These are phyloP conservation scores for Lepidothrix coronata DNA, from an alignment of 2,113 vertebrate genomes.

Conservation along the genomic window DNA sequence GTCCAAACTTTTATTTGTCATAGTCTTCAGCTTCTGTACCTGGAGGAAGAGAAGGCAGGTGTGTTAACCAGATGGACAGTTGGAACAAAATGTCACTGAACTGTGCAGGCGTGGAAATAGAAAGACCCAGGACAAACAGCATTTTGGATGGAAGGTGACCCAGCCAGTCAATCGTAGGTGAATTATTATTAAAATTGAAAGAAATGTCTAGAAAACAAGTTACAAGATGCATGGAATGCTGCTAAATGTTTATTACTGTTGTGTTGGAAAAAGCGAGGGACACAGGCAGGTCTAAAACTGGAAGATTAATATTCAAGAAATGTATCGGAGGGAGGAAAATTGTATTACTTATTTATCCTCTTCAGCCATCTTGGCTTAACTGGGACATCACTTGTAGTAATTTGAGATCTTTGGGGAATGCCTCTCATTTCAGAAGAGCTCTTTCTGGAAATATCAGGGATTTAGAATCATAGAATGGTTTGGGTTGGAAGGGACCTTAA, in stretches of 20 bases:
- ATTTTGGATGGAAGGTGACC: conserved; percentile 25
- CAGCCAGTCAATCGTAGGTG: not conserved
- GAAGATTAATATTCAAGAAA: not conserved
- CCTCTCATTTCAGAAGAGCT: not conserved
- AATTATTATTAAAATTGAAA: not conserved
- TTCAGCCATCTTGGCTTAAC: not conserved
- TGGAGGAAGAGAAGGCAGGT: conserved; percentile 41
- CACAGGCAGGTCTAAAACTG: not conserved
- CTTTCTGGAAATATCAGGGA: not conserved
- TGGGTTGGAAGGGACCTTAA: not conserved
- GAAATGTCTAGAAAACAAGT: not conserved
- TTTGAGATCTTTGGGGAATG: not conserved
- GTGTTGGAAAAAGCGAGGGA: not conserved
- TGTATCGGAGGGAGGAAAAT: accelerated
- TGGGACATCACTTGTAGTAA: not conserved
- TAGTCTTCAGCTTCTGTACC: conserved; percentile 28
- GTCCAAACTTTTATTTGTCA: conserved; percentile 2
- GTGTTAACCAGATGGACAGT: conserved; percentile 57
- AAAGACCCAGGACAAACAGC: not conserved
- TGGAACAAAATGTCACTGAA: conserved; percentile 41
- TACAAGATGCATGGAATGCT: not conserved
- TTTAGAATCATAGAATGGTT: not conserved
- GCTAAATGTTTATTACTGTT: not conserved
- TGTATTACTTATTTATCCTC: not conserved
- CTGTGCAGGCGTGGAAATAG: conserved; percentile 6